Percentiles rank a stretch among this genome's conserved stretches.
These are phyloP conservation scores for Cephalotes varians DNA, from an alignment of 2,888 invertebrate genomes.

Conservation along the genomic window DNA sequence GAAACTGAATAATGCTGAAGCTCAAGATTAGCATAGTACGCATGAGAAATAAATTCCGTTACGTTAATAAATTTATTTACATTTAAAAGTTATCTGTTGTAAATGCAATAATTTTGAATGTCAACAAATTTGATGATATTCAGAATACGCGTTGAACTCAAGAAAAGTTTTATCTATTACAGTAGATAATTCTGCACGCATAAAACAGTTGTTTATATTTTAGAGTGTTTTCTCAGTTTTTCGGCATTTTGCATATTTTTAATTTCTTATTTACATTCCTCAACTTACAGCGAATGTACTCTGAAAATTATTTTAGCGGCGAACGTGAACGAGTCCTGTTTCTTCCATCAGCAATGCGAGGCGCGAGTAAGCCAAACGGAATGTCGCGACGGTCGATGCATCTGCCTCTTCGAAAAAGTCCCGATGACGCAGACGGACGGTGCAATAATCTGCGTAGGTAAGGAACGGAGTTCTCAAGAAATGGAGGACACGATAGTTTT, in stretches of 20 bases:
- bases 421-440: conserved; percentile 91
- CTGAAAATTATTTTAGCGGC: conserved; percentile 88
- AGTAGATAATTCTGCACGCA: background rate
- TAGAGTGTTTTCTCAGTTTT: background rate
- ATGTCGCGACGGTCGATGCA: conserved; percentile 92
- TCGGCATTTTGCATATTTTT: background rate
- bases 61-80: background rate
- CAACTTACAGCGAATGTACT: background rate
- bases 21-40: background rate
- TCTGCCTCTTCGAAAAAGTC: conserved; percentile 93
- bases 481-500: background rate
- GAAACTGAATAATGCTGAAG: background rate
- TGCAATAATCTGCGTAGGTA: conserved; percentile 91
- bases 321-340: conserved; percentile 93
- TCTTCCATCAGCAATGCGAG: conserved; percentile 95
- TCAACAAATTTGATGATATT: background rate
- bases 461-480: conserved; percentile 72
- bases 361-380: conserved; percentile 91
- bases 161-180: background rate
- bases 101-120: background rate
- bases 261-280: background rate
- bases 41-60: background rate
- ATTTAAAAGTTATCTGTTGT: background rate
- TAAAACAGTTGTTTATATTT: background rate
- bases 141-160: background rate